Conservation (phyloP, 2,797 vertebrate genomes). For the Microctenopoma stevenorrisi region DNA sequence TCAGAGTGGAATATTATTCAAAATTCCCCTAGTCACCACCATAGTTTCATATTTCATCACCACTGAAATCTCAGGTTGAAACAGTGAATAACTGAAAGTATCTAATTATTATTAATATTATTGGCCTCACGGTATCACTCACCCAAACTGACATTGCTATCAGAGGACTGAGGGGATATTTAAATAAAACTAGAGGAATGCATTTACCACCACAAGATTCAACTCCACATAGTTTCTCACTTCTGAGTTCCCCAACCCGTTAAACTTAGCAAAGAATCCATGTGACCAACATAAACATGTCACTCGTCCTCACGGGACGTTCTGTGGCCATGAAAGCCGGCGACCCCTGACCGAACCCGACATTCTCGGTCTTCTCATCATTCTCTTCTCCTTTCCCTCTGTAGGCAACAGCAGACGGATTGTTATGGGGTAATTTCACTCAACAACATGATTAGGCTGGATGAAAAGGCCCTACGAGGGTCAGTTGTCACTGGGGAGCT, state of each 20-base stretch:
- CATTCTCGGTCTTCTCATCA: slow-evolving; percentile 15
- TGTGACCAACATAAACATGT: slow-evolving; percentile 53
- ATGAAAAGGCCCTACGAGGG: slow-evolving; percentile 8
- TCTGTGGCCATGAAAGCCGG: slow-evolving; percentile 37
- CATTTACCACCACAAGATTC: slow-evolving; percentile 33
- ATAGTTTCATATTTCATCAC: slow-evolving; percentile 43
- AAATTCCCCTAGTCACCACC: slow-evolving; percentile 14
- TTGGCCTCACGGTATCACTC: background rate
- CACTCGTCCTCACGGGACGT: slow-evolving; percentile 48
- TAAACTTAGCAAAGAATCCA: slow-evolving; percentile 64
- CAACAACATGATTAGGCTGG: slow-evolving; percentile 25
- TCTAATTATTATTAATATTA: no score
- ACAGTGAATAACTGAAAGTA: background rate
- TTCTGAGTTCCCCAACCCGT: slow-evolving; percentile 42
- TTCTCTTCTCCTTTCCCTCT: background rate
- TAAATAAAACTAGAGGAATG: slow-evolving; percentile 47
- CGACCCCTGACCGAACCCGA: slow-evolving; percentile 48
- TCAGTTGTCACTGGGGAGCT: slow-evolving; percentile 11
- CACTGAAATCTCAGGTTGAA: slow-evolving; percentile 49
- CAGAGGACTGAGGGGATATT: slow-evolving; percentile 12
- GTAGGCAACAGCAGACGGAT: slow-evolving; percentile 38
- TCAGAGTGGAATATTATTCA: background rate
- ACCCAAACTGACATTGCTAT: slow-evolving; percentile 18
- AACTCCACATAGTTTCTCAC: slow-evolving; percentile 56
- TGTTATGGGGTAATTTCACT: slow-evolving; percentile 6